Conservation (phyloP, 2,888 invertebrate genomes). For the Cancer borealis region DNA sequence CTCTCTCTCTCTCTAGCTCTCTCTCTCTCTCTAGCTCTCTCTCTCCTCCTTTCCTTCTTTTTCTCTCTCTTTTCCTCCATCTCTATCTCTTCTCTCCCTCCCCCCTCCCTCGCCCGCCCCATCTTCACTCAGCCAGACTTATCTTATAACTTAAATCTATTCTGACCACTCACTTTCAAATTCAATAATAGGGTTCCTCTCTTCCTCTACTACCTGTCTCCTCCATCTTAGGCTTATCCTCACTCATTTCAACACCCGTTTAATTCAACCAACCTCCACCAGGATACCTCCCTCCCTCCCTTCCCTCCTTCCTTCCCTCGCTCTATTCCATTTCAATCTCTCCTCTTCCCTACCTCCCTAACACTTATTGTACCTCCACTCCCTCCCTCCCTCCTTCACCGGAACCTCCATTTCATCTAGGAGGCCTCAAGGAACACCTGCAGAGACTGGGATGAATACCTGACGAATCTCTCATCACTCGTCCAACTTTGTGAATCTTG, state of each 20-base stretch:
- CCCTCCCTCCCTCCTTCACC: not conserved
- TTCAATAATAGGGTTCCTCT: not conserved
- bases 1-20: not conserved
- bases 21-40: not conserved
- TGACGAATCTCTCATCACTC: not conserved
- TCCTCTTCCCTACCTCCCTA: not conserved
- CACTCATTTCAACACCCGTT: conserved; percentile 17
- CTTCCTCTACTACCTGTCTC: conserved; percentile 21
- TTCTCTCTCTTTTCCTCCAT: not conserved
- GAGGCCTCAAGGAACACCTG: conserved; percentile 10
- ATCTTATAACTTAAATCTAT: conserved; percentile 23
- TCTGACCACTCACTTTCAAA: not conserved
- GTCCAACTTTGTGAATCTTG: not conserved
- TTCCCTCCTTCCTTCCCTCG: not conserved
- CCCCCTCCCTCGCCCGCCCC: not conserved
- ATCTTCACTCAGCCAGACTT: conserved; percentile 16
- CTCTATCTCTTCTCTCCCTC: not conserved
- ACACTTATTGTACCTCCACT: not conserved
- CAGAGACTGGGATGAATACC: not conserved
- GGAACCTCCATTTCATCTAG: not conserved
- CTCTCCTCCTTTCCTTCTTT: not conserved
- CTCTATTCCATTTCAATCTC: not conserved
- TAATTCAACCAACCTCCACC: conserved; percentile 18
- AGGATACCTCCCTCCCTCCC: not conserved
- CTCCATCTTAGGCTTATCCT: conserved; percentile 24